Base-by-base conservation (phyloP, 2,113 vertebrate species). In the Felis chaus region DNA sequence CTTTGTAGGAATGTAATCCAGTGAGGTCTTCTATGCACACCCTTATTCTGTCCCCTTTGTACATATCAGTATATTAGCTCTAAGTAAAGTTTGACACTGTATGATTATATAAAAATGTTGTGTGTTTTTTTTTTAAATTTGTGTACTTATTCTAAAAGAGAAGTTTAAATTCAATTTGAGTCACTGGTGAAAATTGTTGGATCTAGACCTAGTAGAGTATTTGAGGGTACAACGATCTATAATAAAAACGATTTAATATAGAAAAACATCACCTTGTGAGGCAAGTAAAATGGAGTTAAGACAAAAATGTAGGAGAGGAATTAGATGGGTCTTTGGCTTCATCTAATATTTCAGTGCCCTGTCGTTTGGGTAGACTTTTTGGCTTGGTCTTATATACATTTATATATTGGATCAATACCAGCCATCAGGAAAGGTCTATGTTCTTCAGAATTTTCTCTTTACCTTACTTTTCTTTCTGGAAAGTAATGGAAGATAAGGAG, bases 91-190 rank as follows among this genome's bases (percentile, higher is more conserved):
- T 87, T 95, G 18, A 53, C n/a, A 53, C 2, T 91, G 21, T 36
- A 85, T n/a, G 53, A 57, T 73, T 80, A 61, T 45, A 39, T 86
- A 83, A 27, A 83, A 82, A 83, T 1, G 82, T 31, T 25, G 23
- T 41, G 3, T 39, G 89, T 29, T 73, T 1, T 25, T 14, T 8
- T 13, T 27, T 23, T 36, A 7, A 39, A 68, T 45, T 92, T 73
- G 45, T 63, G 7, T 61, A 5, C 31, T 84, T 50, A 55, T 57
- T 94, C 14, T 87, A 94, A n/a, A 53, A 66, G 68, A 71, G 78
- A 95, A 79, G 19, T 92, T 93, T 86, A 71, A 93, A 73, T 86
- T 95, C 41, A 87, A 25, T 61, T 82, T 69, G 66, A 61, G 4
- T 89, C 66, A 63, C 18, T 88, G 39, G 9, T 80, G 29, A 89